Evolutionary conservation across 2,113 vertebrate genomes (phyloP), one percentile per base, ranked within the genome.

Genomic region (Rhynchopsitta pachyrhyncha): DNA sequence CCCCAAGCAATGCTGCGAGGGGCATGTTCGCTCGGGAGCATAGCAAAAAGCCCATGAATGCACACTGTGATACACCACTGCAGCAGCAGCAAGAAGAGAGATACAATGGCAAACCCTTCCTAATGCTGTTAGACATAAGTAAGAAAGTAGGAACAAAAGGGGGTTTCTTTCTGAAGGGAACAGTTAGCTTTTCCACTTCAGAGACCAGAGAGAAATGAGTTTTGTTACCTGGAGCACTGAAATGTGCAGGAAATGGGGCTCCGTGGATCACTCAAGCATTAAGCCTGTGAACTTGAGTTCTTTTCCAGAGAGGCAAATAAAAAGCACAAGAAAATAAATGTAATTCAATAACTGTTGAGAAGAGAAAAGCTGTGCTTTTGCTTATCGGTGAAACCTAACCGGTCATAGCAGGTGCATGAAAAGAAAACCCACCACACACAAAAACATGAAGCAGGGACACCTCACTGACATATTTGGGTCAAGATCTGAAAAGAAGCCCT

Each of bases 131-230:
- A 97, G 97, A 95, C 87, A 83, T 97, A 97, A 98, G 97, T 97
- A 98, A 98, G 98, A 98, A 98, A 97, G 95, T 81, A 89, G 94
- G 97, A 97, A 98, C 98, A 98, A 98, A 98, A 97, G 96, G 70
- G 97, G 88, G 94, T 96, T 98, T 98, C 97, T 98, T 98, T 98
- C 97, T 97, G 96, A 97, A 97, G 96, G 96, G 97, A 98, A 93
- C 93, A 95, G 97, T 98, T 97, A 90, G 95, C 96, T 98, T 98
- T 98, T 98, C 98, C 98, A 98, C 98, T 98, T 98, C 98, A 98
- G 97, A 98, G 98, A 98, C 93, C 98, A 93, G 89, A 96, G 95
- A 98, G 97, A 98, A 97, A 95, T 15, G 95, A 97, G 98, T 98
- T 98, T 98, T 98, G 98, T 98, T 98, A 97, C 96, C 92, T 39